Evolutionary conservation across 2,113 vertebrate species (phyloP).

Genomic region (Elanus axillaris): DNA sequence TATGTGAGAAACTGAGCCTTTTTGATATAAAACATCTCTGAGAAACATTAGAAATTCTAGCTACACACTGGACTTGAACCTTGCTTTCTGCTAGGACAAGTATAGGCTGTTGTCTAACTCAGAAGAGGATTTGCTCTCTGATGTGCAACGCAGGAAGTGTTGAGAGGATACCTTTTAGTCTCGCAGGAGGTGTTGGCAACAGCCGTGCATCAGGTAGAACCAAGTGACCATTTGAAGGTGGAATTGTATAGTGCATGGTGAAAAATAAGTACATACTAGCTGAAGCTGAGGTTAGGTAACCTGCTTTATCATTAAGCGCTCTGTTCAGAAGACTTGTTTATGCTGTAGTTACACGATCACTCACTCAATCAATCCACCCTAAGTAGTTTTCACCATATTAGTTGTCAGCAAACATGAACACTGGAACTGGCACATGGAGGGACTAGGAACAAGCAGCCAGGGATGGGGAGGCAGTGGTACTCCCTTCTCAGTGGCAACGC

Average conservation of each 20-base stretch:
- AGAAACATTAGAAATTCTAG: neutral
- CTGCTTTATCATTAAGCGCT: neutral
- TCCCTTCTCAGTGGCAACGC: neutral
- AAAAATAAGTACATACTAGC: no score
- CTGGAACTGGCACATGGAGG: neutral
- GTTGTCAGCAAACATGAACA: neutral
- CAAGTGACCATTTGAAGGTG: neutral
- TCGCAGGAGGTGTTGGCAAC: neutral
- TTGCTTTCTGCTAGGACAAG: neutral
- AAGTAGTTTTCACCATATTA: neutral
- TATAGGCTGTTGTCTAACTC: neutral
- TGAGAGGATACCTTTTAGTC: neutral
- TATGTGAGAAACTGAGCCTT: neutral
- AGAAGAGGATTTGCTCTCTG: neutral
- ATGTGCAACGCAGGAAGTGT: no score
- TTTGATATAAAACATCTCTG: neutral
- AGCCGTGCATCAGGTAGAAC: neutral
- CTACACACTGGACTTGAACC: neutral
- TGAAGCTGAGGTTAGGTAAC: neutral
- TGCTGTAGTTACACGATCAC: neutral
- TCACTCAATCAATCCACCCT: neutral
- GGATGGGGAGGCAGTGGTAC: neutral
- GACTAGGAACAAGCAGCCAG: neutral
- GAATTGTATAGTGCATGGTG: neutral
- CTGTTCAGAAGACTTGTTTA: neutral